Evolutionary conservation across 2,113 vertebrate species (phyloP), one percentile per base, ranked within the genome.

Genomic region (Oreochromis tanganicae): DNA sequence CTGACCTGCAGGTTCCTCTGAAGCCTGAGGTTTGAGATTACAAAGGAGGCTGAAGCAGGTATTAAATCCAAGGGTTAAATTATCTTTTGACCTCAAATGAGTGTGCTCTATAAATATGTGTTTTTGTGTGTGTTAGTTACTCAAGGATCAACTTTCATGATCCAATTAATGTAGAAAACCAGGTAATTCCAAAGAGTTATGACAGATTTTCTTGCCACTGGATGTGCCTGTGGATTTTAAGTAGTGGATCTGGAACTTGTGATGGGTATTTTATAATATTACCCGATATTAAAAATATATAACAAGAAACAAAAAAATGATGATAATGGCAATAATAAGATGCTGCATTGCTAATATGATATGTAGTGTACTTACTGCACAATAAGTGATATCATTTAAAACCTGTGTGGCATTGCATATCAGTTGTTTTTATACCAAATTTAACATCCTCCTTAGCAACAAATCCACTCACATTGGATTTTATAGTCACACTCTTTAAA

Each of bases 301-400:
- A 48, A 75, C 24, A 48, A 29, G 4, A 75, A 5, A 32, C 16
- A 75, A 75, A 75, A 32, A 12, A 0, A 66, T 68, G 0, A 68
- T 19, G 29, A 50, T 7, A 75, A 50, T 24, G 66, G 66, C n/a
- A 73, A 32, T 32, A 50, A 75, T 32, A 75, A 32, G 43, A 19
- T 19, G 24, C 46, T 75, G 24, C 24, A 75, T 75, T 50, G 41
- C 21, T 48, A 17, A 48, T 11, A 16, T 46, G 21, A 73, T 48
- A 73, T 73, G 7, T 48, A 29, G 68, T 46, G 41, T 73, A 29
- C 21, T 17, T 27, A 48, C 14, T 75, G 4, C 71, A 48, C 9
- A 48, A 19, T 48, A 48, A 2, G 43, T 68, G 11, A 68, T 68
- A 8, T 21, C 19, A 68, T 68, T 68, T 68, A 38, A 2, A 68